Conservation (phyloP, 2,797 vertebrate species). For the Fundulus diaphanus region DNA sequence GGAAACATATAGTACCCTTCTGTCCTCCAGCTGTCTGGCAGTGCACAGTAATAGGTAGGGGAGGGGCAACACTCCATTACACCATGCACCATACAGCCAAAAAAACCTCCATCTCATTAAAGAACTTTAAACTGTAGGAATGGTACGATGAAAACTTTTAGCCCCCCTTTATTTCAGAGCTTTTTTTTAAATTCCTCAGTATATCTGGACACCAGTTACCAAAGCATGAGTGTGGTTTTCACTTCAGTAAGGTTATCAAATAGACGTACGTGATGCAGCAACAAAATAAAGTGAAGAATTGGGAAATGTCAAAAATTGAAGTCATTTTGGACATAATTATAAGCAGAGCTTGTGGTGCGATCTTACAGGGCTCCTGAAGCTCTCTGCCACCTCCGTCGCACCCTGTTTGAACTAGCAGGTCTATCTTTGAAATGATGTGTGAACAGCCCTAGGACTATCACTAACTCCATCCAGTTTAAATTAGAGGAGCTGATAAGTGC, state of each 20-base stretch:
- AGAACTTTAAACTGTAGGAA: not conserved
- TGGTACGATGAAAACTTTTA: too few species aligned
- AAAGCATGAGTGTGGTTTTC: not conserved
- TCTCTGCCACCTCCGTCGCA: not conserved
- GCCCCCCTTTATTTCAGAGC: too few species aligned
- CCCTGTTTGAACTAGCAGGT: not conserved
- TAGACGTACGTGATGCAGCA: not conserved
- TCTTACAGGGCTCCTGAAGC: not conserved
- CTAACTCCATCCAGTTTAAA: not conserved
- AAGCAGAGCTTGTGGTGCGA: not conserved
- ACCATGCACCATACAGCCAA: not conserved
- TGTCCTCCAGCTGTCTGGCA: not conserved
- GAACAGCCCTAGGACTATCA: not conserved
- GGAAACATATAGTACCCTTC: not conserved
- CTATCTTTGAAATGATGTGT: not conserved
- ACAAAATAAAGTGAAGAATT: not conserved
- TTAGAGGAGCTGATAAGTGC: slow-evolving; percentile 1
- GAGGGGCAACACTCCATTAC: not conserved
- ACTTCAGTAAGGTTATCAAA: not conserved
- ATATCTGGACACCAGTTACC: not conserved
- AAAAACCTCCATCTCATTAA: not conserved
- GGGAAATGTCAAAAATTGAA: not conserved
- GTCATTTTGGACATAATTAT: not conserved
- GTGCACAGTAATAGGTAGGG: not conserved
- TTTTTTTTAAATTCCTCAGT: not conserved